These are phyloP conservation scores for Hormiphora californensis DNA, from an alignment of 37 sponge, comb jelly and placozoan species.

Conservation along the genomic window DNA sequence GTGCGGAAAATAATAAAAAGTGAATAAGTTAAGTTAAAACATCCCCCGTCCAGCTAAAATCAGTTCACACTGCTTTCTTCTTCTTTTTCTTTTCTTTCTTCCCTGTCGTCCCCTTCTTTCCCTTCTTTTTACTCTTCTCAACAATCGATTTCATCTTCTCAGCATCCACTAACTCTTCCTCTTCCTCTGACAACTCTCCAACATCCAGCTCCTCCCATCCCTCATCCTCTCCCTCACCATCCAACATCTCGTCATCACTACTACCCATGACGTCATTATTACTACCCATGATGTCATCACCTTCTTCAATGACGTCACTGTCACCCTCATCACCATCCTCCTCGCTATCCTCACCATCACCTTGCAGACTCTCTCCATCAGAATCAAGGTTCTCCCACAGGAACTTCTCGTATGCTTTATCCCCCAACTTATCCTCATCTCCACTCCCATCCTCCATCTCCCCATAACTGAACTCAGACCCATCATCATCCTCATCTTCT, in stretches of 20 bases:
- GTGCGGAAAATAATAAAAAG: too few species aligned
- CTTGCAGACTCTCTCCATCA: slow-evolving; percentile 35
- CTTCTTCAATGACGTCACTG: not conserved
- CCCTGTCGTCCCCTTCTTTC: not conserved
- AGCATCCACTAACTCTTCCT: slow-evolving; percentile 6
- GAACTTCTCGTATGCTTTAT: slow-evolving; percentile 39
- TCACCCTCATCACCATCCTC: not conserved
- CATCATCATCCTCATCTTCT: not conserved
- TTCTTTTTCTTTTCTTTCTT: not conserved
- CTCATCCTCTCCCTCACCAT: not conserved
- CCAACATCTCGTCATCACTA: slow-evolving; percentile 8
- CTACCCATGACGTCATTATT: not conserved
- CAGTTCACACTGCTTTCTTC: not conserved
- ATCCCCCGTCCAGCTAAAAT: too few species aligned
- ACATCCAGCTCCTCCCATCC: not conserved
- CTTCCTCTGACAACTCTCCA: not conserved
- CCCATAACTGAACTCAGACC: slow-evolving; percentile 9
- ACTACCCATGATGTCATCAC: not conserved
- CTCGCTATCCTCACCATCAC: not conserved
- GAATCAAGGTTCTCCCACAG: slow-evolving; percentile 52
- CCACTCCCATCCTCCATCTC: slow-evolving; percentile 18
- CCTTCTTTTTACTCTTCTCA: not conserved
- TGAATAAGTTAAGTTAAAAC: too few species aligned
- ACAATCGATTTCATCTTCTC: not conserved
- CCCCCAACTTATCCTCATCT: not conserved